These are phyloP conservation scores for Gnatocerus cornutus DNA, from an alignment of 2,888 invertebrate genomes.

Conservation along the genomic window DNA sequence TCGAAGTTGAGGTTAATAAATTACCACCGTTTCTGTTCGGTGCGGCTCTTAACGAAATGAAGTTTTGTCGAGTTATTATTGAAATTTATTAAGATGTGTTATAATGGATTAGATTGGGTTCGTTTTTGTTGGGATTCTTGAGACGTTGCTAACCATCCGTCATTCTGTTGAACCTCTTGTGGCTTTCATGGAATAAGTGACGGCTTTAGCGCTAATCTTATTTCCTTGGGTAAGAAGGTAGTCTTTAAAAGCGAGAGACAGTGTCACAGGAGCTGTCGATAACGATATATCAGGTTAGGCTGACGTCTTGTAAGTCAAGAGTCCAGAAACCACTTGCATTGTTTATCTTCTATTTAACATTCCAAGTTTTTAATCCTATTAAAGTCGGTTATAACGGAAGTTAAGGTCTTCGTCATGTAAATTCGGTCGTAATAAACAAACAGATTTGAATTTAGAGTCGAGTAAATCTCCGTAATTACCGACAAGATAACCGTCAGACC, in stretches of 20 bases:
- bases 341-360: not conserved
- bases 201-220: constrained; percentile 34
- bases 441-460: constrained; percentile 19
- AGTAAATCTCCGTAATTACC: constrained; percentile 19
- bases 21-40: constrained; percentile 6
- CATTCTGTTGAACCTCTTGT: constrained; percentile 2
- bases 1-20: constrained; percentile 21
- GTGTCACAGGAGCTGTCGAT: constrained; percentile 23
- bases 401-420: constrained; percentile 22
- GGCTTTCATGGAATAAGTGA: constrained; percentile 32
- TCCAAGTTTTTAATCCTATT: constrained; percentile 10
- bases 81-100: constrained; percentile 5
- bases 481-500: constrained; percentile 14
- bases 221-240: constrained; percentile 21
- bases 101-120: not conserved
- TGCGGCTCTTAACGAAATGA: constrained; percentile 32
- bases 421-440: constrained; percentile 20
- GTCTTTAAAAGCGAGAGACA: constrained; percentile 21
- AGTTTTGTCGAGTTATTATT: constrained; percentile 6
- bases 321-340: not conserved
- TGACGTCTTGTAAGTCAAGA: not conserved
- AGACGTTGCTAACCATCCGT: constrained; percentile 1
- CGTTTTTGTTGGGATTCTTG: not conserved
- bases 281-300: constrained; percentile 27
- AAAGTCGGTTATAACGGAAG: not conserved